phyloP scores from a whole-genome alignment of 2,888 invertebrate genomes.

The Melinaea marsaeus region DNA sequence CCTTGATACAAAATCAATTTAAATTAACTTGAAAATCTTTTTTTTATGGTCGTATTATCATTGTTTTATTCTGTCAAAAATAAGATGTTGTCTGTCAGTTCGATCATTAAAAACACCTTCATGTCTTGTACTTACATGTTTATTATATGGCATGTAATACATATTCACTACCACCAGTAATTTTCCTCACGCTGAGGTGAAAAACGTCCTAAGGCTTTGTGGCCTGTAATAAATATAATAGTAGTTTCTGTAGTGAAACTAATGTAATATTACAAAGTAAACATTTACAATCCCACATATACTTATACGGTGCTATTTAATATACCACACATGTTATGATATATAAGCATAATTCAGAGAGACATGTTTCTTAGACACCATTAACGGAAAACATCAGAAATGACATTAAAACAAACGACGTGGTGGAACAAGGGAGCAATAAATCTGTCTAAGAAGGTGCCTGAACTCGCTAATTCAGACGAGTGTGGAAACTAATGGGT shows the following conservation, averaged over 20 bases:
- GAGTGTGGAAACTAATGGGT: slow-evolving; percentile 36
- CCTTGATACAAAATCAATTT: too few species aligned
- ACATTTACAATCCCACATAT: too few species aligned
- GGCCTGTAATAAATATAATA: slow-evolving; percentile 26
- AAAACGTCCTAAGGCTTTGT: slow-evolving; percentile 57
- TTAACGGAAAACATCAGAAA: too few species aligned
- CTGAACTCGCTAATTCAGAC: slow-evolving; percentile 30
- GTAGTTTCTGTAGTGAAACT: slow-evolving; percentile 12
- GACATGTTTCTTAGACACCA: too few species aligned
- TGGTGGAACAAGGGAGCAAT: slow-evolving; percentile 26
- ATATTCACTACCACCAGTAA: slow-evolving; percentile 71
- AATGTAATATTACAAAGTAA: neutral
- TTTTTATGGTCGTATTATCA: too few species aligned
- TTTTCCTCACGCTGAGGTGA: slow-evolving; percentile 53
- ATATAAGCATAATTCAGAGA: too few species aligned
- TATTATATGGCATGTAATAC: slow-evolving; percentile 65
- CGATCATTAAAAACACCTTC: slow-evolving; percentile 48
- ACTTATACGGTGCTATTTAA: too few species aligned
- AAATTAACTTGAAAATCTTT: too few species aligned
- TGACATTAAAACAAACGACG: slow-evolving; percentile 10
- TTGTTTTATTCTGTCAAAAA: slow-evolving; percentile 1
- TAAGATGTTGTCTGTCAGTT: slow-evolving; percentile 11
- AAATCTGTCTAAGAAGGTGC: slow-evolving; percentile 28
- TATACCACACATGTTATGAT: too few species aligned
- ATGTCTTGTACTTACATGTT: slow-evolving; percentile 54